Evolutionary conservation across 2,113 vertebrate species (phyloP), one percentile per base, ranked within the genome.

Genomic region (Pelvicachromis taeniatus): DNA sequence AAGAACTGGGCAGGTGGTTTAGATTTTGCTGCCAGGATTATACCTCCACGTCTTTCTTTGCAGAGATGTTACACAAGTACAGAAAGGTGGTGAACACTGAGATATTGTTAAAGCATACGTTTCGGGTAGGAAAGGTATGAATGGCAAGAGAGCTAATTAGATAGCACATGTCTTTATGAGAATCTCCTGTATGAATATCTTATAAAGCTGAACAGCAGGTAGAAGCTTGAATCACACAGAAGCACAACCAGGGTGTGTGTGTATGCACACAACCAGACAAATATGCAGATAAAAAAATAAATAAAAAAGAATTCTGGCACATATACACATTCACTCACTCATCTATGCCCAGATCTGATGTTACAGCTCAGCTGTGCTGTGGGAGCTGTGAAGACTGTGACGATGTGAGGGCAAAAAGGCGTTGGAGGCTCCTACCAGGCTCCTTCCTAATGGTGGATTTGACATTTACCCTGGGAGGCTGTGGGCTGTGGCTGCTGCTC

Each of bases 381-480:
- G 90, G 83, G 90, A 55, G 82, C 58, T 3, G 48, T 68, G 85
- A 92, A 80, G 77, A 85, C 73, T 78, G 87, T 81, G 88, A 77
- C 11, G 23, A 89, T 77, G 85, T 53, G 68, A 88, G 81, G 82
- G 70, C 73, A 91, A 82, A 85, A 81, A 93, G 86, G 92, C 54
- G 80, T 89, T 82, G 78, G 45, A 84, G 79, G 80, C 85, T 85
- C 87, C 86, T 88, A 89, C 85, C 81, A 84, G 88, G 84, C 82
- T 87, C 81, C 78, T 77, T 94, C 77, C 83, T 90, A 90, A 91
- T 90, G 92, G 84, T 59, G 61, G 87, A 79, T 61, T 83, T 95
- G 93, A 95, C 95, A 95, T 95, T 95, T 93, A 92, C 92, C 86
- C 88, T 61, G 50, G 84, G 90, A 91, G 89, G 88, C 90, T 85